A percentile compares a stretch with the other conserved stretches of the same genome.
Conservation (phyloP, 2,888 invertebrate species). For the Ochropacha duplaris region DNA sequence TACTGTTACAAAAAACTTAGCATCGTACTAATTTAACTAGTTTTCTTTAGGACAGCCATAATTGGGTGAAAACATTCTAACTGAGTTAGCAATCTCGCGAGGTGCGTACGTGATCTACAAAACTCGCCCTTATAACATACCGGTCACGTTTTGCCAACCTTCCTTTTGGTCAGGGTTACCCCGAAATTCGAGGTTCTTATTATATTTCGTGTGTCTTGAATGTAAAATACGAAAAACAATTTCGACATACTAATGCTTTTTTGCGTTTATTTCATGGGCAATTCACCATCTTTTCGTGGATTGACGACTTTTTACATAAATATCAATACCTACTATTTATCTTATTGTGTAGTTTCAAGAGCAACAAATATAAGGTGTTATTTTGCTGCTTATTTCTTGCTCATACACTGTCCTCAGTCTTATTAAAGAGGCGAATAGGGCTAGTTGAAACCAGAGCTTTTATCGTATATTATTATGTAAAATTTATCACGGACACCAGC, state of each 20-base stretch:
- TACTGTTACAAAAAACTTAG: conserved; percentile 10
- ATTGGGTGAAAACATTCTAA: conserved; percentile 56
- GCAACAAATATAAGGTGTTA: too few relatives aligned
- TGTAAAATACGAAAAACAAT: conserved; percentile 47
- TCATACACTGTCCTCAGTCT: too few relatives aligned
- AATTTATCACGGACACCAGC: too few relatives aligned
- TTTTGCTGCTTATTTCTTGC: too few relatives aligned
- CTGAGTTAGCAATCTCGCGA: conserved; percentile 50
- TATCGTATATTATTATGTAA: too few relatives aligned
- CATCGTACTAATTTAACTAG: conserved; percentile 28
- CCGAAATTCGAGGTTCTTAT: conserved; percentile 45
- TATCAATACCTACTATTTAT: too few relatives aligned
- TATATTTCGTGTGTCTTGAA: conserved; percentile 50
- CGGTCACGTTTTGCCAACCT: conserved; percentile 52
- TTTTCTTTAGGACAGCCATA: conserved; percentile 44
- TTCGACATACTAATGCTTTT: conserved; percentile 24
- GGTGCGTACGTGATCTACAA: conserved; percentile 42
- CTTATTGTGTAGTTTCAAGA: too few relatives aligned
- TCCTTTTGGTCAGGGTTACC: conserved; percentile 36
- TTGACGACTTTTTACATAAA: background rate
- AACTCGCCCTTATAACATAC: conserved; percentile 46
- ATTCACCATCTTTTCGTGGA: background rate
- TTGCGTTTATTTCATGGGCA: conserved; percentile 5
- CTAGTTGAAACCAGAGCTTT: too few relatives aligned
- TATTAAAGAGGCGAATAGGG: too few relatives aligned